Base-by-base conservation (phyloP, 2,113 vertebrate genomes). In the Lipophrys pholis region DNA sequence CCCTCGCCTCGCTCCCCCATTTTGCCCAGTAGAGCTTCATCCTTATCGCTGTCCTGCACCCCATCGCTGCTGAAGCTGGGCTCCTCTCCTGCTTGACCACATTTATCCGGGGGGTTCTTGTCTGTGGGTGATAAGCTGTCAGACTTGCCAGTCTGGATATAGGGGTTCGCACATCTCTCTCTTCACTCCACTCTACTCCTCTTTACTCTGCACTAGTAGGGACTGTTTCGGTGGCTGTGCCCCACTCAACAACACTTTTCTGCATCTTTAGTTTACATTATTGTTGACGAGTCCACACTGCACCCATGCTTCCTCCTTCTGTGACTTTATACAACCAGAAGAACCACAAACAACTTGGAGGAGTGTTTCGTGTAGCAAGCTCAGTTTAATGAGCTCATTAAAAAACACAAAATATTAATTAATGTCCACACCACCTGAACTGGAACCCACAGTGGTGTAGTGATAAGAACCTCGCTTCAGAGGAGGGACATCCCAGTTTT, bases 101-200 rank as follows among this genome's bases (percentile, higher is more conserved):
- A 87, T 92, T 92, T 93, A 90, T 92, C 90, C 89, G 68, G 84
- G 89, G 82, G 90, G 85, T 83, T 90, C 88, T 94, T 94, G 93
- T 94, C 90, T 91, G 88, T 84, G 90, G 90, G 90, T 86, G 94
- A 94, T 95, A 94, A 94, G 92, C 90, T 83, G 87, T 83, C 89
- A 91, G 90, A 84, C 87, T 87, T 85, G 89, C 84, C 85, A 83
- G 83, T 87, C 83, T 83, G 81, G 87, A 79, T 84, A 85, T 80
- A 75, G 85, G 80, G 70, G 73, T 80, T 80, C 78, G 72, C 65
- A 60, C 46, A 49, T 69, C 61, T 62, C 49, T 71, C 73, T 39
- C 46, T 64, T 45, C 58, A 55, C 73, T 73, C 73, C 66, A 68
- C 76, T 78, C 53, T 63, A 65, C 79, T 76, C 61, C 16, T 59